Evolutionary conservation across 2,888 invertebrate species (phyloP).

Genomic region (Tanypteryx hageni): DNA sequence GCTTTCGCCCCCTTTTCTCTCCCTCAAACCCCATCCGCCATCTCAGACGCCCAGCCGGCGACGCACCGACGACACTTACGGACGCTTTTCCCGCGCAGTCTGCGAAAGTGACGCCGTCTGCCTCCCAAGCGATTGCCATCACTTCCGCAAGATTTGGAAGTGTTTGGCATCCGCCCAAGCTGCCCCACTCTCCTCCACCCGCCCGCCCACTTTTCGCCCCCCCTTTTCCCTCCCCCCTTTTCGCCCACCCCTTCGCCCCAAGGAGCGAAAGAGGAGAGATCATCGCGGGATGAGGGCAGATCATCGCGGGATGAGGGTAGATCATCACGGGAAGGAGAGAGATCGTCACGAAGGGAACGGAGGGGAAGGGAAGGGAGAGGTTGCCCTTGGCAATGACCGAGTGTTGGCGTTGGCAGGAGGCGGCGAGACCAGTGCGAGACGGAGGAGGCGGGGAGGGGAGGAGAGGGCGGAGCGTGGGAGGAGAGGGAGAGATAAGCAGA

Average conservation of each 20-base stretch:
- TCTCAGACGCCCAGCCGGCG: neutral
- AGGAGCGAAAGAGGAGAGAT: neutral
- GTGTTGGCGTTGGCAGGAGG: slow-evolving; percentile 20
- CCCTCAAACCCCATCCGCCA: neutral
- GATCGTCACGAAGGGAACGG: neutral
- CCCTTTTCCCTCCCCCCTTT: neutral
- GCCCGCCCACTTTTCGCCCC: neutral
- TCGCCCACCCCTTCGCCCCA: neutral
- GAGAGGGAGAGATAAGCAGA: neutral
- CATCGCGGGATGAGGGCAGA: neutral
- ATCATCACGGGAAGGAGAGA: neutral
- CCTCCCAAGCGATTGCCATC: slow-evolving; percentile 5
- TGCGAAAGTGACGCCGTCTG: neutral
- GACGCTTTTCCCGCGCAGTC: neutral
- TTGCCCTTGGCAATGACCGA: slow-evolving; percentile 64
- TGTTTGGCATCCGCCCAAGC: slow-evolving; percentile 55
- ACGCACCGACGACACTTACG: neutral
- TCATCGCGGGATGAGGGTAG: neutral
- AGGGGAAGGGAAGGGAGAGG: neutral
- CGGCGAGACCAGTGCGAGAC: slow-evolving; percentile 38
- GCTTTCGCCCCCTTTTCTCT: neutral
- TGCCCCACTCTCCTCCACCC: neutral
- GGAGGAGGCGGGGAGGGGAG: neutral
- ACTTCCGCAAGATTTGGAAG: slow-evolving; percentile 60
- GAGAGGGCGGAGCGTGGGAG: too few species aligned